A percentile compares a stretch with the other conserved stretches of the same genome.
These are phyloP conservation scores for Stenotaenia linearis DNA, from an alignment of 2,888 invertebrate species.

Conservation along the genomic window DNA sequence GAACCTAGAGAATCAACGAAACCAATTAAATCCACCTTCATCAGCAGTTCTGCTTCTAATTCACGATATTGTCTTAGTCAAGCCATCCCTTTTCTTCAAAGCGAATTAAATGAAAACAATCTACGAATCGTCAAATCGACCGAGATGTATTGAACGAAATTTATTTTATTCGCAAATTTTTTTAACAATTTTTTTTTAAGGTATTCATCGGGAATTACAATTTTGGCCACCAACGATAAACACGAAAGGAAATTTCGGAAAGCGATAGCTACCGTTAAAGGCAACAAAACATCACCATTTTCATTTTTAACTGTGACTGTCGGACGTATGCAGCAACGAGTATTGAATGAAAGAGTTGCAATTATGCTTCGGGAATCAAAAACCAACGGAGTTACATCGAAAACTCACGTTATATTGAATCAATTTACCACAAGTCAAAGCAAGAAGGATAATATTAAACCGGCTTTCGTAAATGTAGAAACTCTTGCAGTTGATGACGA, in stretches of 20 bases:
- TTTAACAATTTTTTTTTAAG: not conserved
- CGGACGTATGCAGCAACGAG: not conserved
- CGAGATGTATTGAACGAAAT: conserved; percentile 33
- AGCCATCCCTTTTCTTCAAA: conserved; percentile 33
- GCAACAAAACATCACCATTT: not conserved
- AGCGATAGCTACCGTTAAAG: not conserved
- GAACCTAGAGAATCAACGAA: not conserved
- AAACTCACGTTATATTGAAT: not conserved
- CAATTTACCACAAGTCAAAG: not conserved
- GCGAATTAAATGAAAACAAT: conserved; percentile 30
- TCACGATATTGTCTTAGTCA: conserved; percentile 32
- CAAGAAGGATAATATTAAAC: conserved; percentile 37
- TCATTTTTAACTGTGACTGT: not conserved
- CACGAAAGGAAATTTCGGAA: not conserved
- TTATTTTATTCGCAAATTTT: not conserved
- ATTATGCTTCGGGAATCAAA: not conserved
- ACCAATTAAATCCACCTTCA: not conserved
- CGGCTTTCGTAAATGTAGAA: conserved; percentile 44
- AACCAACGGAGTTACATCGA: not conserved
- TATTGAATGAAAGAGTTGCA: not conserved
- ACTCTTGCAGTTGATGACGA: conserved; percentile 39
- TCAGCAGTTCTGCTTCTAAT: not conserved
- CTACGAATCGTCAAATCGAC: conserved; percentile 35
- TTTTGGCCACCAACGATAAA: not conserved
- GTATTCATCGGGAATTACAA: not conserved